Evolutionary conservation across 2,113 vertebrate genomes (phyloP), one percentile per base, ranked within the genome.

Genomic region (Atherinomorus stipes): DNA sequence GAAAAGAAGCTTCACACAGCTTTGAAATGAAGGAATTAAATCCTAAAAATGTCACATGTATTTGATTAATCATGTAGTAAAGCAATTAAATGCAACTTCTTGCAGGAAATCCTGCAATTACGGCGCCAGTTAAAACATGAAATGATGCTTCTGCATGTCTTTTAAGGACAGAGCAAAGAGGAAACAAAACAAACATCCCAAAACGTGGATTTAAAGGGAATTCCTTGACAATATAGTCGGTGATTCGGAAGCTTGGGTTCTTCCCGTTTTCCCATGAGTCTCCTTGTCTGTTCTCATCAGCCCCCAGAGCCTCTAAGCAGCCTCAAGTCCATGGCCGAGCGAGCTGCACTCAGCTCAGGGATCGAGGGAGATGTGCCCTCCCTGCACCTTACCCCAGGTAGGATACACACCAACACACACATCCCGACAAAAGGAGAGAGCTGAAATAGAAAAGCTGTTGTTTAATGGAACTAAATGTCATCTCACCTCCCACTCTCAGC

Each of bases 241-340:
- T n/a, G 68, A 56, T 49, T 59, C 26, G 0, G 26, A 50, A 62
- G 45, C n/a, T 34, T 0, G 21, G 11, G 57, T 16, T 71, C 15
- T 25, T 45, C 13, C n/a, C 52, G 64, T 76, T 81, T 74, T 44
- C 78, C 70, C 42, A 83, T 84, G 78, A 74, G 51, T 69, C 59
- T 81, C 58, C 40, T 31, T 72, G 77, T 88, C 47, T 72, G 66
- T 80, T 69, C 53, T 23, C 71, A 16, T 78, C 85, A 96, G 95
- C 91, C 94, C 47, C 94, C 94, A 2, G 96, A 97, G 89, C 93
- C 93, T 77, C 90, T 95, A 71, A 96, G 95, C 90, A 95, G 95
- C 44, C 84, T 96, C 57, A 97, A 97, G 88, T 96, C 94, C 57
- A 97, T 97, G 95, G 96, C 96, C 1, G 96, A 97, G 85, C 92